Evolutionary conservation across 2,888 invertebrate genomes (phyloP), one percentile per base, ranked within the genome.

Genomic region (Calameuta idolon): DNA sequence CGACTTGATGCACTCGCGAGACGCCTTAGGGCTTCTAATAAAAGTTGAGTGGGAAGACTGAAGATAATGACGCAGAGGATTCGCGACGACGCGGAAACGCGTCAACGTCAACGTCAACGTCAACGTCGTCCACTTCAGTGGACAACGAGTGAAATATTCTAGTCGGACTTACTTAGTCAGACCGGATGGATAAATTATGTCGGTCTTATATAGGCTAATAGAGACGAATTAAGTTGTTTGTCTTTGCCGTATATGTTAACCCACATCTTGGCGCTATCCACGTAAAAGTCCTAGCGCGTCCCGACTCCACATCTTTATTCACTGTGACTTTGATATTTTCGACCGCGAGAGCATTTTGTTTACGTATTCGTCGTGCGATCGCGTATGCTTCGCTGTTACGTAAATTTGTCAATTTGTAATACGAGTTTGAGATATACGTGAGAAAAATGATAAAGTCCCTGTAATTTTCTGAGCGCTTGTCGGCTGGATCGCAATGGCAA

Each of bases 171-270:
- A 77, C 74, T 85, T 85, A 85, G 84, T 86, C 87, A 85, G 79
- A 78, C 87, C 88, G 88, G 89, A 89, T 87, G 87, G 82, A 86
- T 83, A 85, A 88, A 89, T 88, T 88, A 86, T 84, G 83, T 76
- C 83, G 82, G 86, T 84, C 85, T 87, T 85, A 86, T 55, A 55
- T 55, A 55, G 55, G 87, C 87, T 88, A 87, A 88, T 87, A 86
- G 86, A 82, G 84, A 85, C 83, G 86, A 88, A 87, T 88, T 85
- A 86, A 87, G 84, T 84, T 83, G 86, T 87, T 87, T 87, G 87
- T 87, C 85, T 84, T 80, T 83, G 82, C 78, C 82, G 33, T 55
- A 55, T 55, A 55, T 55, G 55, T 55, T 55, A 55, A 55, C 55
- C 55, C 23, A 55, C 55, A 55, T 55, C 55, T 55, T 55, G 5